phyloP scores from a whole-genome alignment of 2,113 vertebrate genomes.

The Maccullochella peelii region DNA sequence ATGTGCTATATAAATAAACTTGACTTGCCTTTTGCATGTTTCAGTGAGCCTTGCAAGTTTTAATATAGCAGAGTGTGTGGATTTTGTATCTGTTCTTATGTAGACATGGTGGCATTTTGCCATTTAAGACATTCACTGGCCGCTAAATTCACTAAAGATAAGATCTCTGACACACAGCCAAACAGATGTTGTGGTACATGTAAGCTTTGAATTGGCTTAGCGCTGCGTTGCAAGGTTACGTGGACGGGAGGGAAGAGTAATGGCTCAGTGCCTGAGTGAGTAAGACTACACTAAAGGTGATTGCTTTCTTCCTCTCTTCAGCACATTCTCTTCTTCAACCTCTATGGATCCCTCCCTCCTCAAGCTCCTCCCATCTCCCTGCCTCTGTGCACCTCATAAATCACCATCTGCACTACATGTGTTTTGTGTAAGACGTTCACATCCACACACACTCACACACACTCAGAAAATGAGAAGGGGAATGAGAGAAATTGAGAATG shows the following conservation, averaged over 20 bases:
- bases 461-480: constrained; percentile 8
- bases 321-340: constrained; percentile 55
- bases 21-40: no score
- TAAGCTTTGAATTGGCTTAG: constrained; percentile 51
- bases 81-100: not conserved
- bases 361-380: constrained; percentile 55
- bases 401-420: constrained; percentile 66
- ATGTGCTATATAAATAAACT: no score
- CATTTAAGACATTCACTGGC: not conserved
- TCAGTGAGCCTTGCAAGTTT: not conserved
- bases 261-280: constrained; percentile 59
- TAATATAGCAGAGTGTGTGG: not conserved
- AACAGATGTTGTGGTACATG: constrained; percentile 37
- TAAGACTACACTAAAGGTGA: constrained; percentile 66
- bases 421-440: constrained; percentile 31
- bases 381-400: constrained; percentile 53
- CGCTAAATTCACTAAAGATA: constrained; percentile 31
- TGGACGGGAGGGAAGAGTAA: constrained; percentile 57
- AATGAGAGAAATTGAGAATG: constrained; percentile 42
- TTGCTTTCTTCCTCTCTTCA: constrained; percentile 66
- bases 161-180: constrained; percentile 32
- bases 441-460: constrained; percentile 23
- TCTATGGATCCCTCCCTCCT: constrained; percentile 30
- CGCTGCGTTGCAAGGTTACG: constrained; percentile 57
- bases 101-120: constrained; percentile 2